Conservation (phyloP, 1,140 invertebrate species). For the Drosophila paulistorum region DNA sequence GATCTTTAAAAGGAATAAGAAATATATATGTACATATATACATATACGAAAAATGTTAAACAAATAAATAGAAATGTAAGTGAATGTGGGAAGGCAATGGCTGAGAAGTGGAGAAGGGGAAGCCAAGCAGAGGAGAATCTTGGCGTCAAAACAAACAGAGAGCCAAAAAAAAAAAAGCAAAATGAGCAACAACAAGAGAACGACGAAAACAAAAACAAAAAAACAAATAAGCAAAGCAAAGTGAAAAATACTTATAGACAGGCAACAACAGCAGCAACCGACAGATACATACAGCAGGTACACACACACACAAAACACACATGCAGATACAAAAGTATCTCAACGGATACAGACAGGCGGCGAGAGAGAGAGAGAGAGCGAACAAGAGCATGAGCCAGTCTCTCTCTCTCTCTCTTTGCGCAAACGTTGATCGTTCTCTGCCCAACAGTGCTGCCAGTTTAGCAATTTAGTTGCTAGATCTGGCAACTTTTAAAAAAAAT, state of each 20-base stretch:
- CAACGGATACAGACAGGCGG: conserved; percentile 9
- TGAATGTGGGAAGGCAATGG: conserved; percentile 7
- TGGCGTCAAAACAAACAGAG: conserved; percentile 79
- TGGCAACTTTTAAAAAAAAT: too few relatives aligned
- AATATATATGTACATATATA: conserved; percentile 11
- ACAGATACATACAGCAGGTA: conserved; percentile 55
- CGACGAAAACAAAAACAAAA: neutral
- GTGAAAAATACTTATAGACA: conserved; percentile 50
- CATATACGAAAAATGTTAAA: conserved; percentile 19
- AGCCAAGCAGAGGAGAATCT: conserved; percentile 25
- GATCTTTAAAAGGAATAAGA: conserved; percentile 1
- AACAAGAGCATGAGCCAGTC: too few relatives aligned
- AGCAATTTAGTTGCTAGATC: too few relatives aligned
- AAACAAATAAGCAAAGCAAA: conserved; percentile 21
- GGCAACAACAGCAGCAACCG: conserved; percentile 46
- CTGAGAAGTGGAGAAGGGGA: too few relatives aligned
- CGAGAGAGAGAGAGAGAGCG: conserved; percentile 3
- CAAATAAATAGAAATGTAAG: conserved; percentile 56
- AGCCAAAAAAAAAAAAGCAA: conserved; percentile 26
- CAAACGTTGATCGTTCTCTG: neutral
- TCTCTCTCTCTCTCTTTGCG: conserved; percentile 20
- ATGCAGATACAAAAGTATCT: conserved; percentile 28
- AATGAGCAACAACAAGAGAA: conserved; percentile 27
- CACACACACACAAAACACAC: conserved; percentile 1
- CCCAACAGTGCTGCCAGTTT: too few relatives aligned